phyloP scores from a whole-genome alignment of 2,797 vertebrate genomes.

The Pipistrellus nathusii region DNA sequence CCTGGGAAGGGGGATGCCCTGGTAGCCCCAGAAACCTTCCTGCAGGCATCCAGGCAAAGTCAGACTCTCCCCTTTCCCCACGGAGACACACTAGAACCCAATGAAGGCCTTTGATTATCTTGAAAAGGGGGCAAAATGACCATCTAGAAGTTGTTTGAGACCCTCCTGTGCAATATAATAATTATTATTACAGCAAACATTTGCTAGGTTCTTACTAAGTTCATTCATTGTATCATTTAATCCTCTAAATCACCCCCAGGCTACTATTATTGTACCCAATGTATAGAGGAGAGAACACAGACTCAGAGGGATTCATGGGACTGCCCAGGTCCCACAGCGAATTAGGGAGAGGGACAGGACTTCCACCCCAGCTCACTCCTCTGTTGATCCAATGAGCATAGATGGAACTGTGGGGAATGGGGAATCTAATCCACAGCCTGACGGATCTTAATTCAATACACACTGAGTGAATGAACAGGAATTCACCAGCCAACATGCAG shows the following conservation, averaged over 20 bases:
- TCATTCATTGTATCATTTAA: neutral
- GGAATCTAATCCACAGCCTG: neutral
- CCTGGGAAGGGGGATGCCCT: no score
- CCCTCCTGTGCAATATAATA: no score
- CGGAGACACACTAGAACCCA: fast-evolving
- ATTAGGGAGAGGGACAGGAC: neutral
- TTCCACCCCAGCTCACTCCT: neutral
- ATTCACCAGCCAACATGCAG: neutral
- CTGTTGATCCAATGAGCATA: neutral
- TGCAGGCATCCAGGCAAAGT: fast-evolving
- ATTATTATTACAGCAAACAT: neutral
- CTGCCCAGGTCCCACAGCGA: neutral
- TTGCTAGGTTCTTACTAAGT: neutral
- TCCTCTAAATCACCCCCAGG: neutral
- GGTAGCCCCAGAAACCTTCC: neutral
- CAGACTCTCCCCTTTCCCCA: neutral
- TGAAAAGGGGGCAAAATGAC: neutral
- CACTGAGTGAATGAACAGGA: neutral
- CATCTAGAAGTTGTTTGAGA: neutral
- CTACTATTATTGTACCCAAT: no score
- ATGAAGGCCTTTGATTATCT: neutral
- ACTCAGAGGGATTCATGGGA: neutral
- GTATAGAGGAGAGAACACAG: neutral
- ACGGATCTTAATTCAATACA: neutral
- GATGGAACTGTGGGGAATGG: neutral